These are phyloP conservation scores for Sthenelais limicola DNA, from an alignment of 2,888 invertebrate species.

Conservation along the genomic window DNA sequence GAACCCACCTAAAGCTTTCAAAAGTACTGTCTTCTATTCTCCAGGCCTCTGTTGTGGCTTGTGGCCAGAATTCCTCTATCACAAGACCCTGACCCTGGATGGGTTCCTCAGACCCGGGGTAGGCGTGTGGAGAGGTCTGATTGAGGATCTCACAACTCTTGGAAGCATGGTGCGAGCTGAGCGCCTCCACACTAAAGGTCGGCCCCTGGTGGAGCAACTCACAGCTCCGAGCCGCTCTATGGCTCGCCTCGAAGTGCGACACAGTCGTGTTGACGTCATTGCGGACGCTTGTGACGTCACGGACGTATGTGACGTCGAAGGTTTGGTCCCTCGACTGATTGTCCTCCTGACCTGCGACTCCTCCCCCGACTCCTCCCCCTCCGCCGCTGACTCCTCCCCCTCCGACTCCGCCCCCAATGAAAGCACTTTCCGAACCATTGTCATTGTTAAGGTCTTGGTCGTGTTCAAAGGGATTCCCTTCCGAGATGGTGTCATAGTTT, in stretches of 20 bases:
- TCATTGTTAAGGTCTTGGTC: conserved; percentile 8
- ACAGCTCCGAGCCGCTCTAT: conserved; percentile 26
- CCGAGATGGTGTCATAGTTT: conserved; percentile 27
- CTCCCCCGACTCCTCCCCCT: no score
- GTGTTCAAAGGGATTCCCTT: conserved; percentile 17
- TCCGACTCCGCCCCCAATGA: no score
- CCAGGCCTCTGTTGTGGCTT: conserved; percentile 19
- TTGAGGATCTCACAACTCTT: conserved; percentile 35
- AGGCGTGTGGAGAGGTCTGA: no score
- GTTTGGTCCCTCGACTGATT: neutral
- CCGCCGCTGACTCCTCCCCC: no score
- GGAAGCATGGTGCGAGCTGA: conserved; percentile 1
- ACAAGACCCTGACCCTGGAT: neutral
- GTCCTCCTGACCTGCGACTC: conserved; percentile 25
- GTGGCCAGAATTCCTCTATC: conserved; percentile 39
- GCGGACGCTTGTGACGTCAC: neutral
- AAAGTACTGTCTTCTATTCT: conserved; percentile 31
- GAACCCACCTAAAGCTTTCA: conserved; percentile 26
- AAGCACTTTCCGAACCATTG: neutral
- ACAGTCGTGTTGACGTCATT: conserved; percentile 1
- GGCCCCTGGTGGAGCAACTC: conserved; percentile 33
- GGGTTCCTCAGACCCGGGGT: neutral
- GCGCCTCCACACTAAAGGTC: conserved; percentile 21
- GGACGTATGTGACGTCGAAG: conserved; percentile 12
- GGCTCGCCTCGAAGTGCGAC: conserved; percentile 24